phyloP scores from a whole-genome alignment of 2,888 invertebrate species.

The Lithophane ornitopus region DNA sequence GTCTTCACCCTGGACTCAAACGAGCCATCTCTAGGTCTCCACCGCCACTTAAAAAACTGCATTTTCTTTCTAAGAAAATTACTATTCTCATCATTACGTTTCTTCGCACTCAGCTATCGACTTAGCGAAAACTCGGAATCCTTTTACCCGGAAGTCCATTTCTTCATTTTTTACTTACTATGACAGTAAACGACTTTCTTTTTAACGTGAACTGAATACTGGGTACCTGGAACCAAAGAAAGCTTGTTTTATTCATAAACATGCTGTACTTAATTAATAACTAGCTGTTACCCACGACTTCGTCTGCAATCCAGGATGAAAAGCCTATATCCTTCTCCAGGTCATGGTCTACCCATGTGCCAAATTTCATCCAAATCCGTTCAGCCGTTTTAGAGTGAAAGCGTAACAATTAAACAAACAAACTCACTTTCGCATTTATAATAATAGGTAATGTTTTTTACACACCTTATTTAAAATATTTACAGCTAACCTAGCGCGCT shows the following conservation, averaged over 20 bases:
- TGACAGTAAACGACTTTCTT: constrained; percentile 23
- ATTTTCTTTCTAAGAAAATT: constrained; percentile 40
- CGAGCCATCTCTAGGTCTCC: constrained; percentile 22
- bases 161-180: constrained; percentile 31
- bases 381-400: too few relatives aligned
- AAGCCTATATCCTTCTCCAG: too few relatives aligned
- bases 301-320: too few relatives aligned
- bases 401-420: too few relatives aligned
- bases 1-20: constrained; percentile 10
- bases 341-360: too few relatives aligned
- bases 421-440: too few relatives aligned
- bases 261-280: not conserved
- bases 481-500: not conserved
- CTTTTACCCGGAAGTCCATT: constrained; percentile 25
- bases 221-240: not conserved
- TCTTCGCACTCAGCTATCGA: constrained; percentile 62
- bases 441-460: too few relatives aligned
- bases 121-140: constrained; percentile 49
- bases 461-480: too few relatives aligned
- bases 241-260: constrained; percentile 1
- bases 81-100: constrained; percentile 57
- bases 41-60: constrained; percentile 50
- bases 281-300: too few relatives aligned
- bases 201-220: constrained; percentile 8
- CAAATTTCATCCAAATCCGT: too few relatives aligned